Evolutionary conservation across 30 jellyfish, hydroid and myxozoan genomes (phyloP), one percentile per base, ranked within the genome.

Genomic region (Aurelia sp.): DNA sequence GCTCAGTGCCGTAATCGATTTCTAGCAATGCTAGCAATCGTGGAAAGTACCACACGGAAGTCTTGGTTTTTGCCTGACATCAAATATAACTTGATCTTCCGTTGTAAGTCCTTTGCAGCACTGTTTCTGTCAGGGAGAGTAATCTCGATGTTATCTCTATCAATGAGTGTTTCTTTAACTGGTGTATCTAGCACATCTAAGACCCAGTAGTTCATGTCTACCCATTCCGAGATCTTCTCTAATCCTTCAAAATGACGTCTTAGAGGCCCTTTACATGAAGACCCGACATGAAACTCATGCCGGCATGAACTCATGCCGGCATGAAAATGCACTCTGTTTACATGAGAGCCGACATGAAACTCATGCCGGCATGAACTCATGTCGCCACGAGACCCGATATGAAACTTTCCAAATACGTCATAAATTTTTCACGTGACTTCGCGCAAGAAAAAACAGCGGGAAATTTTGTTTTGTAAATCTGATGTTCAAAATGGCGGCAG

Each of bases 221-320:
- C 85, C 91, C 91, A 82, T 27, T 70, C 85, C 2, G 85, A 82
- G 15, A 82, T 82, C 53, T 60, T 71, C 79, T 82, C 91, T 21
- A 69, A 74, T 5, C 91, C 91, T 40, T 82, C 91, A 66, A 82
- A 82, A 51, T 82, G 85, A 16, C 91, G 91, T 35, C 81, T 70
- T 65, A n/a, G n/a, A n/a, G n/a, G n/a, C n/a, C n/a, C n/a, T n/a
- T n/a, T n/a, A n/a, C n/a, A n/a, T n/a, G n/a, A n/a, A n/a, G n/a
- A n/a, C n/a, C n/a, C n/a, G n/a, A n/a, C n/a, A n/a, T n/a, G n/a
- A n/a, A n/a, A n/a, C n/a, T n/a, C n/a, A n/a, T n/a, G n/a, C n/a
- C n/a, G n/a, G n/a, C n/a, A n/a, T n/a, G n/a, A n/a, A n/a, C n/a
- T n/a, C n/a, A n/a, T n/a, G n/a, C n/a, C n/a, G n/a, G n/a, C n/a